Evolutionary conservation across 2,797 vertebrate genomes (phyloP), one percentile per base, ranked within the genome.

Genomic region (Phrynocephalus guinanensis): DNA sequence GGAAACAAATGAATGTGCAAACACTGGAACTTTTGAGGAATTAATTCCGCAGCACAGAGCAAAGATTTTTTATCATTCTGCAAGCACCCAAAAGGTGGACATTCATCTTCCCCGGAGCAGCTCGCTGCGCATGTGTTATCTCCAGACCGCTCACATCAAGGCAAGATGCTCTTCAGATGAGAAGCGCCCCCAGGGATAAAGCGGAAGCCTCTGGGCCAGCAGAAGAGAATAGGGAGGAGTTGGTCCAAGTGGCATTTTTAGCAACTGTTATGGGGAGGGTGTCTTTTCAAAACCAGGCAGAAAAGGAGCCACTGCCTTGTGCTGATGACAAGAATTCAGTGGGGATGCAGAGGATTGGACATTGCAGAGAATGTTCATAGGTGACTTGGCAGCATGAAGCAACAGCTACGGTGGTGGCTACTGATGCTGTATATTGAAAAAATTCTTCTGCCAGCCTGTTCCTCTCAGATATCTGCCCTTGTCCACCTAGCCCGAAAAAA

Each of bases 1-100:
- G 92, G 95, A 97, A 97, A 97, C 95, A 97, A 97, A 97, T 97
- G 95, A 95, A 93, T 96, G 96, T 96, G 95, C 96, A 95, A 95
- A 95, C 96, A 95, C 94, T 95, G 95, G 96, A 97, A 96, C 96
- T 97, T 97, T 96, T 95, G 95, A 97, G 93, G 95, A 96, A 97
- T 97, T 97, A 97, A 97, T 97, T 96, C 94, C 77, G 94, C 66
- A 30, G 94, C 95, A 97, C 44, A 50, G 79, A 96, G 91, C 90
- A 93, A 96, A 96, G 94, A n/a, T 79, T 90, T 96, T 97, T 95
- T 95, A 97, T 97, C 94, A 97, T 91, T 9, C 92, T 94, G 85
- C 95, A 48, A 87, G 92, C 83, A 96, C 92, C 88, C 87, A 85
- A 94, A 88, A 94, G 93, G 94, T 95, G 90, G 93, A 96, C 94